Base-by-base conservation (phyloP, 2,888 invertebrate genomes). In the Leptinotarsa rubiginosa region DNA sequence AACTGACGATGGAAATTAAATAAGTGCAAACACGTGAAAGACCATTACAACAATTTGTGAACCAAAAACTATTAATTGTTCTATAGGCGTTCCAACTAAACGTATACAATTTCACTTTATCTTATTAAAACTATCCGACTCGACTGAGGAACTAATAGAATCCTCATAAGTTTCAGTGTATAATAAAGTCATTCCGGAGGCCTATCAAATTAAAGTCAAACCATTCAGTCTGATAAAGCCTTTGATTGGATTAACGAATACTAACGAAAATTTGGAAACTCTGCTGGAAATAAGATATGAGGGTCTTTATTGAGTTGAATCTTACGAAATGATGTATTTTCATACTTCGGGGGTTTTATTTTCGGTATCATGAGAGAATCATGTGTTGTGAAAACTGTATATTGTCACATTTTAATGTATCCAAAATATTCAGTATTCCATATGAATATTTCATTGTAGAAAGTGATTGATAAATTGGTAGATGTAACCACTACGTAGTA, bases 181-280 rank as follows among this genome's bases (percentile, higher is more conserved):
- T 56, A 56, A 56, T 56, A 25, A 56, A 56, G 56, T 56, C 22
- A 15, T 22, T 22, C 10, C 56, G 13, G 56, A 56, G 56, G 56
- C 56, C 56, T 56, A 56, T 56, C 56, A 56, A 22, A 56, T 22
- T 56, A 56, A 56, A 56, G 56, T 56, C 56, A 56, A 56, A 56
- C 56, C 56, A 56, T 56, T 56, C 56, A 56, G 56, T 56, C 15
- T 56, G 22, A 56, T 25, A 56, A 56, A 56, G 56, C 56, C 56
- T 56, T 56, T 56, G 56, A 56, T 56, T 56, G 56, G 56, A 56
- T 56, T 56, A 56, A 15, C 13, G 25, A 22, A 56, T 56, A 22
- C 25, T 56, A 56, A 56, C 15, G 56, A 56, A 56, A 56, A 56
- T 56, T 56, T 56, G 56, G 56, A 22, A 56, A 56, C 22, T 56